A percentile compares a stretch with the other conserved stretches of the same genome.
These are phyloP conservation scores for Mesocentrotus franciscanus DNA, from an alignment of 53 echinoderm and acorn worm species.

Conservation along the genomic window DNA sequence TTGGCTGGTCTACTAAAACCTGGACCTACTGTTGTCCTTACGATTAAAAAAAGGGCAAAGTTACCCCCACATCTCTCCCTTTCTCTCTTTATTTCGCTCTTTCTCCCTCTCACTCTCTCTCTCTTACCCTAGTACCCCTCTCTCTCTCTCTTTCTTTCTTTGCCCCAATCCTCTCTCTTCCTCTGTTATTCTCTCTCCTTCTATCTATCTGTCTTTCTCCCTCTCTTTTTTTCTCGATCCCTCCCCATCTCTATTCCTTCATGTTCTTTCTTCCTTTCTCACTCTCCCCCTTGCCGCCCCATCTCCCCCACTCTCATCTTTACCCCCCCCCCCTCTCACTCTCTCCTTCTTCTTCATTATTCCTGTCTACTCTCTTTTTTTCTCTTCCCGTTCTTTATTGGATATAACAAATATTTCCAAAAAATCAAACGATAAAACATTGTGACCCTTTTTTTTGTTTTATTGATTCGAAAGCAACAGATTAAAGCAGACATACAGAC, in stretches of 20 bases:
- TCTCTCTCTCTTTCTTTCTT: not conserved
- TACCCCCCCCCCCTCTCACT: not conserved
- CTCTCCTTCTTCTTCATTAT: not conserved
- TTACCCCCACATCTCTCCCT: not conserved
- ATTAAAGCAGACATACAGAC: too few species aligned
- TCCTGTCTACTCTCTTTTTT: too few species aligned
- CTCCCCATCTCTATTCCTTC: not conserved
- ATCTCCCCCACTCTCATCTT: not conserved
- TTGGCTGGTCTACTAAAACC: too few species aligned
- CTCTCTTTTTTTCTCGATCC: not conserved
- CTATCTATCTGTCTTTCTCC: not conserved
- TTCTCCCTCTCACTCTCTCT: not conserved
- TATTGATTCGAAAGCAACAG: too few species aligned
- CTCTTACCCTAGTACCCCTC: too few species aligned
- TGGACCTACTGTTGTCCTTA: too few species aligned
- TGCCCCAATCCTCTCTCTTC: not conserved
- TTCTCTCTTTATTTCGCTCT: not conserved
- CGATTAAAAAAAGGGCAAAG: not conserved
- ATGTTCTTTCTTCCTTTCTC: not conserved
- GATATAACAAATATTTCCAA: too few species aligned
- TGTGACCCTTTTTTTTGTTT: too few species aligned
- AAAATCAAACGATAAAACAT: too few species aligned
- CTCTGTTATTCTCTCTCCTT: not conserved
- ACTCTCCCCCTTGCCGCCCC: not conserved
- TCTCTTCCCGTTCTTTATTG: too few species aligned